Base-by-base conservation (phyloP, 1,140 invertebrate species). In the Eurosta solidaginis region DNA sequence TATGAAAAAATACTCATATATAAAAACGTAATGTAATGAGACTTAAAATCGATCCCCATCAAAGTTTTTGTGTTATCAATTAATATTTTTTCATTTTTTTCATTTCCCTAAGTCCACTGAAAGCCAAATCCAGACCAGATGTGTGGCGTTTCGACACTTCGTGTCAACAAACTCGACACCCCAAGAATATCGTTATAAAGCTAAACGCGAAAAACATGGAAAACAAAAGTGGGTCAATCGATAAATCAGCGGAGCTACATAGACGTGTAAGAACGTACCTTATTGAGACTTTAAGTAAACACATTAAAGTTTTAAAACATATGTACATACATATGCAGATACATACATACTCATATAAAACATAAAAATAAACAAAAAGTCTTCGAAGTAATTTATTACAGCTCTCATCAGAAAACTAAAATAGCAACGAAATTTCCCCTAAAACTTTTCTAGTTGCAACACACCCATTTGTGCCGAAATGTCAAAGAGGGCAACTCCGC, bases 391-490 rank as follows among this genome's bases (percentile, higher is more conserved):
- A 54, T 54, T 22, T 54, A 12, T 54, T 54, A 22, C 10, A 3
- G 27, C 50, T 27, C 9, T 54, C 20, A 12, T 25, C 25, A 17
- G n/a, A 47, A 47, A 47, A 17, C 45, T 17, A 17, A 47, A 2
- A 12, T 12, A 47, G 14, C 12, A n/a, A 36, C 6, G 9, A 40
- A 40, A 40, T 22, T 36, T 17, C 33, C 17, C 59, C n/a, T n/a
- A n/a, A 40, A 40, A 36, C 29, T 9, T 36, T 9, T 6, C 9
- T 40, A 40, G 59, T 59, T 68, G 59, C 59, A 68, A 68, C 29
- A 68, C 29, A 68, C 59, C 33, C 59, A 68, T 33, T 29, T 68
- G 59, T 20, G 36, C 59, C n/a, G 29, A 68, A 68, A 36, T 68
- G 59, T 68, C 59, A 68, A 68, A 29, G 10, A 20, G 33, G 29